Base-by-base conservation (phyloP, 2,797 vertebrate genomes). In the Lagorchestes hirsutus region DNA sequence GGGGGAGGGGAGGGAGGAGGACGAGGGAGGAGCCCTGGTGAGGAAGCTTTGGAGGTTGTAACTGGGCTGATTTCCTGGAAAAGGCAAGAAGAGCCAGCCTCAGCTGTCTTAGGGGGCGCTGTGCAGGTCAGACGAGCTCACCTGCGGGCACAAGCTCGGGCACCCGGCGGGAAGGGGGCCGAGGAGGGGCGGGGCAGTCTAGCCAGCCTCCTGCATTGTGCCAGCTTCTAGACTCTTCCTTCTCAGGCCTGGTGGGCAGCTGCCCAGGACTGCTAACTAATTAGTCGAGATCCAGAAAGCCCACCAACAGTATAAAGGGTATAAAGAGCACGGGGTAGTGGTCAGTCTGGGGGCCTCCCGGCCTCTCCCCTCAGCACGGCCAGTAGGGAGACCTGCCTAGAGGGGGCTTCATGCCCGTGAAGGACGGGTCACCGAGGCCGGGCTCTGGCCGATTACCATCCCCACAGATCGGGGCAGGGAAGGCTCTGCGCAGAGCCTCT, bases 11-110 rank as follows among this genome's bases (percentile, higher is more conserved):
- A 50, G 74, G 11, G 74, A 46, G 59, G 22, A 67, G 22, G 74
- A 11, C 40, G 27, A 50, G 74, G 74, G 40, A 50, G 74, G 74
- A 50, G 67, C 6, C 29, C 40, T 1, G 9, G 74, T 4, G 40
- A 50, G 74, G 74, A 50, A 87, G 74, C 74, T 50, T 12, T 27
- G 74, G 74, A 87, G 74, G 22, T 50, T 50, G 12, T 27, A 87
- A 87, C 74, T 46, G 74, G 40, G 74, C 74, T 87, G 74, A 46
- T 87, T 87, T 87, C 74, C 74, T 87, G 74, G 74, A 87, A 87
- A 50, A 28, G 74, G 40, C 40, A 11, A 50, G 74, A 82, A 46
- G 74, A 11, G 74, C 40, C 40, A 11, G 74, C 74, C 40, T 87
- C 74, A 82, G 67, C 67, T 82, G 67, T 82, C 46, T 82, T 24